phyloP scores from a whole-genome alignment of 2,888 invertebrate genomes.

The Acleris holmiana region DNA sequence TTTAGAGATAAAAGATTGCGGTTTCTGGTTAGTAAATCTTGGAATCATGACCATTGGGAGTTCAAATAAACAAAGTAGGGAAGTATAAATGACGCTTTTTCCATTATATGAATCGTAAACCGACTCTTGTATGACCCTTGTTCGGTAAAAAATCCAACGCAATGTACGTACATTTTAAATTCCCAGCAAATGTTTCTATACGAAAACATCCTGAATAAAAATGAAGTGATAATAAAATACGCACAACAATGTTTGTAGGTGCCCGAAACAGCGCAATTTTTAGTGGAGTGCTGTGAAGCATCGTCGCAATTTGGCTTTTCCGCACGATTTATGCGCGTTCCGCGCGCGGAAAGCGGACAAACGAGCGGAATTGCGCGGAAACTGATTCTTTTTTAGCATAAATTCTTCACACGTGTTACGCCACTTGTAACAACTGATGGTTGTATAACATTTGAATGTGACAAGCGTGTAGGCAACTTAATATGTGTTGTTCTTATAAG shows the following conservation, averaged over 20 bases:
- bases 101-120: too few relatives aligned
- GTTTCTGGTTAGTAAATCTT: constrained; percentile 48
- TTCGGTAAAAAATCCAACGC: too few relatives aligned
- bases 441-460: background rate
- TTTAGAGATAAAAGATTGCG: constrained; percentile 47
- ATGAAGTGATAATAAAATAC: constrained; percentile 60
- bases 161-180: background rate
- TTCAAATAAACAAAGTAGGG: constrained; percentile 16
- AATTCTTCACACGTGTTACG: constrained; percentile 70
- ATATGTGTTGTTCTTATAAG: too few relatives aligned
- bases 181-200: background rate
- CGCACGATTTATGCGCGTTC: constrained; percentile 79
- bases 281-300: constrained; percentile 74
- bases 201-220: constrained; percentile 41
- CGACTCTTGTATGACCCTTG: too few relatives aligned
- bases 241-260: constrained; percentile 72
- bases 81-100: too few relatives aligned
- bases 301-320: constrained; percentile 79
- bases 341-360: constrained; percentile 76
- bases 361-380: constrained; percentile 76
- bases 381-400: constrained; percentile 70
- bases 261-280: constrained; percentile 75
- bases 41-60: constrained; percentile 4
- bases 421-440: constrained; percentile 54
- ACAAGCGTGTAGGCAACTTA: too few relatives aligned